Evolutionary conservation across 2,888 invertebrate species (phyloP), one percentile per base, ranked within the genome.

Genomic region (Drosophila aldrichi): DNA sequence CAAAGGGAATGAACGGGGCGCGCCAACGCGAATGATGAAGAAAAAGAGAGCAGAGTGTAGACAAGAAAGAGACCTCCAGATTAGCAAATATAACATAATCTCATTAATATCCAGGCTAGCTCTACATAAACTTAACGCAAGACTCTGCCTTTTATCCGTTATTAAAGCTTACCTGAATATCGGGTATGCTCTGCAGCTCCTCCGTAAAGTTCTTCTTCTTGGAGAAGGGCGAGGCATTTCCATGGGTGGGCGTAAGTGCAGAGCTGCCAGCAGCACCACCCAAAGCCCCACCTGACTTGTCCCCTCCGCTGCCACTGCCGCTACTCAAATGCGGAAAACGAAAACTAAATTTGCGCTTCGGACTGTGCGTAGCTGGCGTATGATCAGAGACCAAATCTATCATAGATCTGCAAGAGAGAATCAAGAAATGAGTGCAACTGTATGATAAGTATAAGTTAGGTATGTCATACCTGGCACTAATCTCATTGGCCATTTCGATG

Each of bases 401-500:
- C 95, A 95, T 95, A 0, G 95, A 95, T 78, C 94, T 93, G 48
- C 14, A 70, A 59, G 74, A 12, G 70, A 43, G 2, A 22, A 32
- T 16, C n/a, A 25, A 3, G 18, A 60, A 36, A 29, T 58, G 18
- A 57, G 16, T 34, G 20, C 16, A 51, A 16, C 4, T 32, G 12
- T 36, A 7, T 25, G 6, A 6, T n/a, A 2, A 10, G 2, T 14
- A 16, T n/a, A 32, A 16, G 36, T n/a, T 2, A 2, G 7, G 1
- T 9, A 9, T 10, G 2, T 64, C 75, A 66, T n/a, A 96, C 94
- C 95, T 95, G 54, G 96, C 95, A 49, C 97, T 97, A 70, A 98
- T 95, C 93, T 98, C 98, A 92, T 97, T 97, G 22, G 98, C 98
- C 93, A 98, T 95, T 59, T 97, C 97, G 72, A 98, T 98, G 0